Evolutionary conservation across 2,888 invertebrate genomes (phyloP).

Genomic region (Pecten maximus): DNA sequence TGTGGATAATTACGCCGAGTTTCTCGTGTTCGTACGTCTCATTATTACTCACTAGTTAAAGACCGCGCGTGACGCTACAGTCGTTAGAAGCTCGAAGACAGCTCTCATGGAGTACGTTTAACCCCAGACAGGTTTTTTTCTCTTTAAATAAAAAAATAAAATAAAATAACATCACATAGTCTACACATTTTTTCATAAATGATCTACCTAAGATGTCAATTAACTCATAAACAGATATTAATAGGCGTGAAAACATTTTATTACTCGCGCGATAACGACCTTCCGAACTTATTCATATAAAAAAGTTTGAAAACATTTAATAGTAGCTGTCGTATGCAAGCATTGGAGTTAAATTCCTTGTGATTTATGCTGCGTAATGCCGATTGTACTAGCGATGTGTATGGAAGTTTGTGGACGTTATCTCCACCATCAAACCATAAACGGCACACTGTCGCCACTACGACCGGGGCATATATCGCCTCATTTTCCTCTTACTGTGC

Average conservation of each 20-base stretch:
- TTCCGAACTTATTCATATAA: not conserved
- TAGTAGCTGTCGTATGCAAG: slow-evolving; percentile 4
- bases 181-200: slow-evolving; percentile 4
- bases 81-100: not conserved
- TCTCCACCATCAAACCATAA: not conserved
- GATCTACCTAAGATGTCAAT: slow-evolving; percentile 32
- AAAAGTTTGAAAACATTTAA: slow-evolving; percentile 27
- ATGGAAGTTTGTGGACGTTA: not conserved
- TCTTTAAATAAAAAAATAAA: no score
- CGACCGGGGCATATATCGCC: not conserved
- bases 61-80: not conserved
- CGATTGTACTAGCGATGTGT: not conserved
- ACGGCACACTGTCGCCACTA: not conserved
- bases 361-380: slow-evolving; percentile 33
- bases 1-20: not conserved
- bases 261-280: not conserved
- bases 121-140: not conserved
- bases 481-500: not conserved
- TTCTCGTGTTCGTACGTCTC: not conserved
- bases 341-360: slow-evolving; percentile 21
- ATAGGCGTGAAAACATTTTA: slow-evolving; percentile 29
- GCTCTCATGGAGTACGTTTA: not conserved
- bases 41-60: not conserved
- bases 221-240: slow-evolving; percentile 7
- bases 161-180: not conserved